Percentiles rank a stretch among this genome's conserved stretches.
phyloP scores from a whole-genome alignment of 2,113 vertebrate genomes.

The Antennarius striatus region DNA sequence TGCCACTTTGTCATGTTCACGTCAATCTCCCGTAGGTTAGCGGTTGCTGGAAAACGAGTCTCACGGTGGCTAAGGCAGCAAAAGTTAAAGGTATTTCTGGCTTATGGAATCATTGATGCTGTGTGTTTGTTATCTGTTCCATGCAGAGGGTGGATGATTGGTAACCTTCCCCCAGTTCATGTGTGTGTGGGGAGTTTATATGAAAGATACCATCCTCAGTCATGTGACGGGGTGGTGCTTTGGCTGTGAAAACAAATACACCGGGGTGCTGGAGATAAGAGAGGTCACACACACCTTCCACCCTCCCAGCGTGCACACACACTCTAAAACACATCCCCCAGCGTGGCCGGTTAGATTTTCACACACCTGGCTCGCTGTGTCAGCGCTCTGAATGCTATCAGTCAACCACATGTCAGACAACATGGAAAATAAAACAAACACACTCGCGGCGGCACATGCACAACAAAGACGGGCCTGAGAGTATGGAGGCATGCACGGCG shows the following conservation, averaged over 20 bases:
- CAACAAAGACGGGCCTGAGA: conserved; percentile 23
- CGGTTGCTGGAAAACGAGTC: conserved; percentile 15
- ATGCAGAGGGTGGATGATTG: conserved; percentile 26
- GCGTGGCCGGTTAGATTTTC: conserved; percentile 63
- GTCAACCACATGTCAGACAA: conserved; percentile 56
- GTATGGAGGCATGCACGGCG: conserved; percentile 14
- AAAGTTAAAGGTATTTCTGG: conserved; percentile 26
- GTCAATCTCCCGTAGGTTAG: background rate
- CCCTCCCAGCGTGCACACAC: conserved; percentile 22
- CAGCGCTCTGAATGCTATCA: conserved; percentile 74
- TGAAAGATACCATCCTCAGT: conserved; percentile 50
- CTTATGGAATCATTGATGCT: conserved; percentile 41
- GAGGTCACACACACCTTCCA: conserved; percentile 53
- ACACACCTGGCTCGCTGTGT: conserved; percentile 69
- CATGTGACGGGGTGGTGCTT: conserved; percentile 51
- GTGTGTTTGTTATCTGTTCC: conserved; percentile 57
- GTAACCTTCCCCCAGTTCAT: conserved; percentile 18
- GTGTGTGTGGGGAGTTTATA: conserved; percentile 28
- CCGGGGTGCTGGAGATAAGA: conserved; percentile 65
- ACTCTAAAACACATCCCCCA: conserved; percentile 50
- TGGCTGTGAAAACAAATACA: conserved; percentile 73
- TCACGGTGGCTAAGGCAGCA: conserved; percentile 7
- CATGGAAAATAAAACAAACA: conserved; percentile 71
- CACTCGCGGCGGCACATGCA: conserved; percentile 24
- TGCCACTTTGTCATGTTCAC: background rate